Conservation (phyloP, 2,888 invertebrate genomes). For the Euplagia quadripunctaria region DNA sequence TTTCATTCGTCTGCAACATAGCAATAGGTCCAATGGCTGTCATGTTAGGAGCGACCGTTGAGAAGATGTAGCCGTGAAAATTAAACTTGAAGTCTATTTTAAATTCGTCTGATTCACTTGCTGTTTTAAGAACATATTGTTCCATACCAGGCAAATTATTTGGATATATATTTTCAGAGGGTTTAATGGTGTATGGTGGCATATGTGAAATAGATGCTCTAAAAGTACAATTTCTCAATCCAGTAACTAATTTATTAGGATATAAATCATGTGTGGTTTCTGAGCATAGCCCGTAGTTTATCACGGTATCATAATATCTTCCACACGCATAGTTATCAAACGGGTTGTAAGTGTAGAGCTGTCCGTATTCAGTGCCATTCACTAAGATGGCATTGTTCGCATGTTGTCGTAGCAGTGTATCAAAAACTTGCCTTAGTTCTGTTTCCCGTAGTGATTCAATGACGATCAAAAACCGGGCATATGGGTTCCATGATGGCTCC, state of each 20-base stretch:
- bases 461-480: conserved; percentile 59
- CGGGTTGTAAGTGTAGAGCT: conserved; percentile 71
- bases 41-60: conserved; percentile 30
- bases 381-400: conserved; percentile 60
- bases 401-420: conserved; percentile 56
- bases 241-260: conserved; percentile 57
- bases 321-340: conserved; percentile 72
- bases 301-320: conserved; percentile 60
- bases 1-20: conserved; percentile 48
- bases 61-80: neutral
- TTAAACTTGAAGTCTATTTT: conserved; percentile 11
- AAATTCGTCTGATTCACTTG: conserved; percentile 20
- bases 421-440: conserved; percentile 57
- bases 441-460: conserved; percentile 43
- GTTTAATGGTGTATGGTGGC: conserved; percentile 59
- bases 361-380: conserved; percentile 52
- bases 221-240: conserved; percentile 66
- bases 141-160: conserved; percentile 20
- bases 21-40: conserved; percentile 39
- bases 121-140: conserved; percentile 17
- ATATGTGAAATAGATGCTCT: conserved; percentile 55
- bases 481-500: conserved; percentile 64
- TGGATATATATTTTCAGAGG: conserved; percentile 10
- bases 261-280: conserved; percentile 48
- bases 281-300: conserved; percentile 62